These are phyloP conservation scores for Brenthis ino DNA, from an alignment of 2,888 invertebrate species.

Conservation along the genomic window DNA sequence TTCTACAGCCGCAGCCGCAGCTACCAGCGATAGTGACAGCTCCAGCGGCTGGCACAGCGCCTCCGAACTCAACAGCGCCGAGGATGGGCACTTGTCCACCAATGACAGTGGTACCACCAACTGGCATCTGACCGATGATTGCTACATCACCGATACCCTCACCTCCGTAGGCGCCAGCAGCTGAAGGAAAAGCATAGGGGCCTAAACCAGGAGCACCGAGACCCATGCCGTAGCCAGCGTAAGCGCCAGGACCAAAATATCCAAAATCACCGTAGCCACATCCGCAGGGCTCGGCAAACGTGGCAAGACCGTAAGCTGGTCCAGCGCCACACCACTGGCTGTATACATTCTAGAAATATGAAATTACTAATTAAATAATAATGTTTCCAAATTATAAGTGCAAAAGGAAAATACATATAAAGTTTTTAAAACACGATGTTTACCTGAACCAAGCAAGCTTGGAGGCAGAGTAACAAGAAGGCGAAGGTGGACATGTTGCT, in stretches of 20 bases:
- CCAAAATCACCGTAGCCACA: neutral
- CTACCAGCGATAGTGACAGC: constrained; percentile 45
- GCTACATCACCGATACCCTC: constrained; percentile 49
- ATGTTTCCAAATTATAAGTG: neutral
- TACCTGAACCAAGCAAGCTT: too few species aligned
- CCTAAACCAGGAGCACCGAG: constrained; percentile 4
- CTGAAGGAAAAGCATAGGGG: neutral
- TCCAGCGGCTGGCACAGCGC: constrained; percentile 44
- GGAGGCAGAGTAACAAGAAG: too few species aligned
- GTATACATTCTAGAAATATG: constrained; percentile 12
- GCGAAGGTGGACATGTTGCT: too few species aligned
- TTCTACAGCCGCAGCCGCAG: constrained; percentile 44
- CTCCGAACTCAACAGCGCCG: constrained; percentile 46
- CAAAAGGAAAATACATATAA: too few species aligned
- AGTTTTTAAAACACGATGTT: too few species aligned
- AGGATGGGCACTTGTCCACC: constrained; percentile 46
- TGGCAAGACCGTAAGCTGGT: neutral
- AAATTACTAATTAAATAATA: neutral
- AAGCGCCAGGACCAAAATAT: neutral
- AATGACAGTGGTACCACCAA: constrained; percentile 47
- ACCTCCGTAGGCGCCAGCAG: constrained; percentile 43
- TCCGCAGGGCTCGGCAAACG: neutral
- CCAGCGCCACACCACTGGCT: neutral
- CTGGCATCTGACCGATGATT: constrained; percentile 51
- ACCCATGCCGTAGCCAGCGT: neutral